Conservation (phyloP, 2,797 vertebrate species). For the Monodelphis domestica region DNA sequence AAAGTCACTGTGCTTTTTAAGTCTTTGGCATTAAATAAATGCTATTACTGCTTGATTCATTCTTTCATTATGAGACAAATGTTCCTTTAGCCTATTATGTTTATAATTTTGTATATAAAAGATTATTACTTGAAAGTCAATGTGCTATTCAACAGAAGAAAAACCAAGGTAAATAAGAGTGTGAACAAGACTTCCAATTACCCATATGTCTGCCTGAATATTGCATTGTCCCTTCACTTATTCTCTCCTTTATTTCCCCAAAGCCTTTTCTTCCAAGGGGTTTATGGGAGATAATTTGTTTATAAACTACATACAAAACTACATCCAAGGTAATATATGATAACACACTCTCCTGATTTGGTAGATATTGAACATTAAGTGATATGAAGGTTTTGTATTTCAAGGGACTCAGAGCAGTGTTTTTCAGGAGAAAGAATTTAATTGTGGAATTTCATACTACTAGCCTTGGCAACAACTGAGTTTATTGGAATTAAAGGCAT, state of each 20-base stretch:
- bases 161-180: too few relatives aligned
- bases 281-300: too few relatives aligned
- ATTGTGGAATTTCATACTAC: constrained; percentile 36
- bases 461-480: constrained; percentile 34
- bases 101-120: too few relatives aligned
- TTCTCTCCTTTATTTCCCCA: background rate
- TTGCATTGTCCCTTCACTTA: too few relatives aligned
- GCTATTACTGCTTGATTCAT: too few relatives aligned
- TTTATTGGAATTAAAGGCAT: constrained; percentile 58
- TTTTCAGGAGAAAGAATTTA: constrained; percentile 24
- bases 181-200: too few relatives aligned
- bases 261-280: background rate
- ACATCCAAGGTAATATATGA: background rate
- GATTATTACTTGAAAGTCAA: too few relatives aligned
- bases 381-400: background rate
- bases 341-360: background rate
- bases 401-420: background rate
- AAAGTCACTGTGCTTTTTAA: background rate
- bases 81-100: too few relatives aligned
- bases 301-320: background rate
- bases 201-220: too few relatives aligned
- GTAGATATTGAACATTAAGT: background rate
- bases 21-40: too few relatives aligned
- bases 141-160: too few relatives aligned
- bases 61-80: too few relatives aligned